These are phyloP conservation scores for Tholera decimalis DNA, from an alignment of 2,888 invertebrate genomes.

Conservation along the genomic window DNA sequence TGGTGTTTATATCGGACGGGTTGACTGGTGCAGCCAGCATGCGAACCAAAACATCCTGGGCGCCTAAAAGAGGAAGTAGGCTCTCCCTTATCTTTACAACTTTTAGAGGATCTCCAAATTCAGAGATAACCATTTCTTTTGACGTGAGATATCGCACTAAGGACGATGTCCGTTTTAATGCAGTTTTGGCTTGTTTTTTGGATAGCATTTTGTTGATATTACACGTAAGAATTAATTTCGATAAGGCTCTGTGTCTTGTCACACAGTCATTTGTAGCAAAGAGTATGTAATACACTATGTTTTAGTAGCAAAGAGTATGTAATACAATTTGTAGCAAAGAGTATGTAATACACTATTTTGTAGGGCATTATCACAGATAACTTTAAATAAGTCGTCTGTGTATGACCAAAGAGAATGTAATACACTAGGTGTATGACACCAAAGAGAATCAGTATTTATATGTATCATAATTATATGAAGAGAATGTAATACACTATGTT, in stretches of 20 bases:
- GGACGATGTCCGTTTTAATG: slow-evolving; percentile 51
- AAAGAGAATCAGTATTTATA: too few relatives aligned
- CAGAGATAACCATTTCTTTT: slow-evolving; percentile 93
- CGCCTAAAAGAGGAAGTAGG: slow-evolving; percentile 88
- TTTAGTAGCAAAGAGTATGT: not conserved
- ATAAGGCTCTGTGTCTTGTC: not conserved
- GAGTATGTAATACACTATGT: not conserved
- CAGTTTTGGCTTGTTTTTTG: slow-evolving; percentile 38
- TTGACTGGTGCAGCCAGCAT: slow-evolving; percentile 98
- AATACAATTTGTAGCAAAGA: not conserved
- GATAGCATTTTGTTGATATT: slow-evolving; percentile 56
- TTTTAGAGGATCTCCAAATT: slow-evolving; percentile 96
- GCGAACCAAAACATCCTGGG: slow-evolving; percentile 94
- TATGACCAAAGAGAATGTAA: too few relatives aligned
- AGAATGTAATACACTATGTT: too few relatives aligned
- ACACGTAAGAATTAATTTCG: not conserved
- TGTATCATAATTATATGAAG: too few relatives aligned
- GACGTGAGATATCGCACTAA: slow-evolving; percentile 79
- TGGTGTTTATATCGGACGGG: slow-evolving; percentile 99
- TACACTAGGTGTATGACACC: too few relatives aligned
- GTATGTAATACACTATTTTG: not conserved
- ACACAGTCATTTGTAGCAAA: not conserved
- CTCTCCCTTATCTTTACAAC: slow-evolving; percentile 93
- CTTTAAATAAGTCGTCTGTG: too few relatives aligned
- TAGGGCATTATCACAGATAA: too few relatives aligned